These are phyloP conservation scores for Dendrolimus punctatus DNA, from an alignment of 1,140 invertebrate species.

Conservation along the genomic window DNA sequence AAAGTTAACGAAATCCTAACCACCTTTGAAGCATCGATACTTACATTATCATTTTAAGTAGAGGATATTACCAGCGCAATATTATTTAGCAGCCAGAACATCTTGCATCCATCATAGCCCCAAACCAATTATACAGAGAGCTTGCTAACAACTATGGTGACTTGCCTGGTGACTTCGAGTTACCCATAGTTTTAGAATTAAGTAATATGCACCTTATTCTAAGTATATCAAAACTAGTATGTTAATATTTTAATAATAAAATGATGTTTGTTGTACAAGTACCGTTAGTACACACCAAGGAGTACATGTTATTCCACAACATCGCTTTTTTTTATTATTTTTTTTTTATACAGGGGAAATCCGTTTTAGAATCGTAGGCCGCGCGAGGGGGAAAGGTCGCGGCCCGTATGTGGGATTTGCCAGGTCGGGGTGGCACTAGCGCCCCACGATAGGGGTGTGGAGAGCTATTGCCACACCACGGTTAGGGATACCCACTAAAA, in stretches of 20 bases:
- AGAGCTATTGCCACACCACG: too few species aligned
- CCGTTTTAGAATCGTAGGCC: too few species aligned
- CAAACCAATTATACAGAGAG: slow-evolving; percentile 12
- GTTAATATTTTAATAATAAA: slow-evolving; percentile 14
- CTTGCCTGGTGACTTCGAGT: slow-evolving; percentile 9
- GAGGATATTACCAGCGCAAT: slow-evolving; percentile 18
- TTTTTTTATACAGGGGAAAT: too few species aligned
- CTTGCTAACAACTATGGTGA: slow-evolving; percentile 17
- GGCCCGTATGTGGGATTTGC: too few species aligned
- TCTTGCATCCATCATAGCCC: slow-evolving; percentile 15
- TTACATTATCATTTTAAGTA: slow-evolving; percentile 19
- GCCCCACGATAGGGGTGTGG: too few species aligned
- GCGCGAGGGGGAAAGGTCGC: too few species aligned
- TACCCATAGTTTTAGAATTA: slow-evolving; percentile 17
- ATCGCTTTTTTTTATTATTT: slow-evolving; percentile 9
- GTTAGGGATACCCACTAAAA: too few species aligned
- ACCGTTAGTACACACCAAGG: slow-evolving; percentile 10
- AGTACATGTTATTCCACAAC: slow-evolving; percentile 10
- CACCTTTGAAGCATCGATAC: slow-evolving; percentile 13
- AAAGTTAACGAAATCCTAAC: too few species aligned
- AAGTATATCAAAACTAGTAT: slow-evolving; percentile 11
- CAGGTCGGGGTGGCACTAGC: too few species aligned
- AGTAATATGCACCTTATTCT: slow-evolving; percentile 11
- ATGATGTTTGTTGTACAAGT: slow-evolving; percentile 17
- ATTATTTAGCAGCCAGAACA: slow-evolving; percentile 14